Conservation (phyloP, 2,113 vertebrate species). For the Protomyctophum bolini region DNA sequence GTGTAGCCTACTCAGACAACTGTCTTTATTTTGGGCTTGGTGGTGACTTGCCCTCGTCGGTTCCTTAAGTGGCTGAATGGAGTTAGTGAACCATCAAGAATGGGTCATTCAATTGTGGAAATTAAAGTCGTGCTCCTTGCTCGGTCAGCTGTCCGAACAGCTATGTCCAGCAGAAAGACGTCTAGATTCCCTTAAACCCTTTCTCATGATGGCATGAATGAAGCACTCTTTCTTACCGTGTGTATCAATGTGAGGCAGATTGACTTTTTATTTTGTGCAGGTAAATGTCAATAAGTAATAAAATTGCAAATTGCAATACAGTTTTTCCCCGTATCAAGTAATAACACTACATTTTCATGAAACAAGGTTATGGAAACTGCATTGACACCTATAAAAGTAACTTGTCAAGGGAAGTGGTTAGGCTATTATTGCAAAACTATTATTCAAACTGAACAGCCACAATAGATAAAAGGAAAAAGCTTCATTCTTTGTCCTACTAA, state of each 20-base stretch:
- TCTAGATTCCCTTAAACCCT: background rate
- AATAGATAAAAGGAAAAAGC: background rate
- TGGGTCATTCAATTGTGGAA: slow-evolving; percentile 73
- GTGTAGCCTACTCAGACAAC: slow-evolving; percentile 44
- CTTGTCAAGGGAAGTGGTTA: background rate
- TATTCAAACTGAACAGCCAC: no score
- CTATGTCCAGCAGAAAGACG: slow-evolving; percentile 29
- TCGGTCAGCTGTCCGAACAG: slow-evolving; percentile 40
- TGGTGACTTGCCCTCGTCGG: slow-evolving; percentile 61
- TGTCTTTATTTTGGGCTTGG: slow-evolving; percentile 33
- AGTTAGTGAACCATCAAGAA: slow-evolving; percentile 73
- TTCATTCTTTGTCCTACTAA: background rate
- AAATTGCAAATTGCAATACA: background rate
- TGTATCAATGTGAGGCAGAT: background rate
- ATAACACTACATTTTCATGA: no score
- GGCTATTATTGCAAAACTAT: background rate
- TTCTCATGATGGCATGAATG: background rate
- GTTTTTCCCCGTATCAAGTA: background rate
- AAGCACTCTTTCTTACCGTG: no score
- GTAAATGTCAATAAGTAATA: background rate
- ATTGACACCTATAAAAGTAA: background rate
- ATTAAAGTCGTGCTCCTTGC: slow-evolving; percentile 54
- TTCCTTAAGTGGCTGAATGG: slow-evolving; percentile 58
- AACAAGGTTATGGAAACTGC: background rate
- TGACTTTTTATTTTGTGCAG: background rate